Evolutionary conservation across 2,797 vertebrate species (phyloP).

Genomic region (Mormyrops boulengeri): DNA sequence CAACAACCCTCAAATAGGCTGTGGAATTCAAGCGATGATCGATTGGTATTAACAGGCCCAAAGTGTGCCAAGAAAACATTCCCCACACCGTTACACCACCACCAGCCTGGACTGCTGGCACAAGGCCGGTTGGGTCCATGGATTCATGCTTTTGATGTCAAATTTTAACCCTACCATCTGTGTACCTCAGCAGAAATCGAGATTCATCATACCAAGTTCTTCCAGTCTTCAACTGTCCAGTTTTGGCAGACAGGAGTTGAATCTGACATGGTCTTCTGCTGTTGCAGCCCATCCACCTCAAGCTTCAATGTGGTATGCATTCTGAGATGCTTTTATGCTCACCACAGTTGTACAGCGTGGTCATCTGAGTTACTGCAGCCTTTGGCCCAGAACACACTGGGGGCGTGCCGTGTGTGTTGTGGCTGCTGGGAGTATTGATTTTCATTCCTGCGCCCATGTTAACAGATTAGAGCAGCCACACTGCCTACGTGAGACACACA

Average conservation of each 20-base stretch:
- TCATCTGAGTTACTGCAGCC: background rate
- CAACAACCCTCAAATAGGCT: background rate
- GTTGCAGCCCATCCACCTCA: background rate
- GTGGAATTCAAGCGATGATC: background rate
- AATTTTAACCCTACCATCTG: background rate
- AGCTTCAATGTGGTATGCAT: background rate
- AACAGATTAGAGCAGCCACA: background rate
- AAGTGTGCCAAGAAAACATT: background rate
- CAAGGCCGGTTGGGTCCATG: background rate
- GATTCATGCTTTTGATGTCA: background rate
- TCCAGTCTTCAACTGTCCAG: background rate
- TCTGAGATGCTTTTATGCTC: background rate
- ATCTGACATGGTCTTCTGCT: background rate
- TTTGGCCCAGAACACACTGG: background rate
- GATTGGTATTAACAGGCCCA: background rate
- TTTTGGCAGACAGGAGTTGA: background rate
- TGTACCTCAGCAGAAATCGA: background rate
- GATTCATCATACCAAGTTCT: background rate
- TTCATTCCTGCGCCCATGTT: background rate
- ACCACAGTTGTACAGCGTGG: background rate
- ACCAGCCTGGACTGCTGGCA: background rate
- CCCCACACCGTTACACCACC: background rate
- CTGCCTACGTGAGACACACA: background rate
- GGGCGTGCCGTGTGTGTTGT: background rate
- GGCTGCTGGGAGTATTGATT: background rate